These are phyloP conservation scores for Gonioctena quinquepunctata DNA, from an alignment of 1,140 invertebrate genomes.

Conservation along the genomic window DNA sequence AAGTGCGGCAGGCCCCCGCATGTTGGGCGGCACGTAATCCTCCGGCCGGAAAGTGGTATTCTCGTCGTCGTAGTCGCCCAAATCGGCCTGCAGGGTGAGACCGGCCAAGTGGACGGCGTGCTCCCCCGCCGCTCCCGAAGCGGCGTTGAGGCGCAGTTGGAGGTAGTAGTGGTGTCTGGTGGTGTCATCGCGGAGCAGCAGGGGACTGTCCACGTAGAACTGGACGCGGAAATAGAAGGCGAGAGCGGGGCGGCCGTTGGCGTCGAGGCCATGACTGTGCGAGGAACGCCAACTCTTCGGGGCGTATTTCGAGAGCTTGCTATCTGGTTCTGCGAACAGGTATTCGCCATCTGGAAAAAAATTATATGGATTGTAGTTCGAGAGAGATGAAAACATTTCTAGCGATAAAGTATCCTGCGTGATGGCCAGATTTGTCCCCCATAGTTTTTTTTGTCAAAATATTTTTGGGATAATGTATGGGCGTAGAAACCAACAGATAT, in stretches of 20 bases:
- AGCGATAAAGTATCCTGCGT: too few relatives aligned
- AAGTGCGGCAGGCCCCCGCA: constrained; percentile 66
- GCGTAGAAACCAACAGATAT: too few relatives aligned
- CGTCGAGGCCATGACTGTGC: constrained; percentile 87
- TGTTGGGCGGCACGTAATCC: constrained; percentile 69
- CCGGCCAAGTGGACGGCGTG: constrained; percentile 77
- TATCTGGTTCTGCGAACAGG: constrained; percentile 90
- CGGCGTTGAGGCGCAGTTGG: constrained; percentile 89
- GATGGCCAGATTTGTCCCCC: too few relatives aligned
- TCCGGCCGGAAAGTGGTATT: constrained; percentile 76
- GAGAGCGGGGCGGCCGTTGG: constrained; percentile 84
- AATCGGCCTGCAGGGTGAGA: constrained; percentile 78
- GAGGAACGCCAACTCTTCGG: constrained; percentile 94
- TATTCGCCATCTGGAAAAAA: constrained; percentile 87
- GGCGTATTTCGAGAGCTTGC: constrained; percentile 93
- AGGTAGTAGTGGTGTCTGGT: constrained; percentile 92
- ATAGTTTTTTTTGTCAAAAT: too few relatives aligned
- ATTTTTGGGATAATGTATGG: too few relatives aligned
- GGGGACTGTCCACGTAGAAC: constrained; percentile 90
- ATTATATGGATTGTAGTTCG: too few relatives aligned
- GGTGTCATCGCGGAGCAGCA: constrained; percentile 85
- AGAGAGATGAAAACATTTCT: too few relatives aligned
- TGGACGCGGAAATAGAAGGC: constrained; percentile 91
- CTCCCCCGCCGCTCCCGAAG: constrained; percentile 69
- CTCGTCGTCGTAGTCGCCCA: constrained; percentile 66